These are phyloP conservation scores for Macrocentrus cingulum DNA, from an alignment of 1,140 invertebrate genomes.

Conservation along the genomic window DNA sequence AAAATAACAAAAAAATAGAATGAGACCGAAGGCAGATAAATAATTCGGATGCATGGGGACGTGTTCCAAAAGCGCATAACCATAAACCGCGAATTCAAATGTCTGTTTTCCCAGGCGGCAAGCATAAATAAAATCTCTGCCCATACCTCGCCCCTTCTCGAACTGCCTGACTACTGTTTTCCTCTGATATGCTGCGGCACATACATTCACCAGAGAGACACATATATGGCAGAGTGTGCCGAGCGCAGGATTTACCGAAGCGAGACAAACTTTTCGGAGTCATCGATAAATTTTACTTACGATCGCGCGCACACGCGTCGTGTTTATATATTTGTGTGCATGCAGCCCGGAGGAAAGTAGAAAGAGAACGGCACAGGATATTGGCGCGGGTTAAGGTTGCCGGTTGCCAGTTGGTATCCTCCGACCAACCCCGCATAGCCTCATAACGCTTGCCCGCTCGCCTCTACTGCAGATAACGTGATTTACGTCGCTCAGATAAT, in stretches of 20 bases:
- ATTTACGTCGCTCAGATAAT: slow-evolving; percentile 49
- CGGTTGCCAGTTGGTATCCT: slow-evolving; percentile 22
- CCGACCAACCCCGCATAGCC: not conserved
- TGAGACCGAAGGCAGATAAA: not conserved
- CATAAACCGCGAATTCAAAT: slow-evolving; percentile 23
- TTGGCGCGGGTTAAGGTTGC: slow-evolving; percentile 34
- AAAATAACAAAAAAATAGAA: too few species aligned
- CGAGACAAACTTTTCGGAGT: slow-evolving; percentile 23
- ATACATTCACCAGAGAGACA: too few species aligned
- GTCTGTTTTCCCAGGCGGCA: slow-evolving; percentile 9
- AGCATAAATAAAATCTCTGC: slow-evolving; percentile 15
- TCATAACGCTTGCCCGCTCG: slow-evolving; percentile 13
- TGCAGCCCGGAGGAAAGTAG: slow-evolving; percentile 1
- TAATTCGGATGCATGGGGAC: slow-evolving; percentile 1
- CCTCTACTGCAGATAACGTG: slow-evolving; percentile 43
- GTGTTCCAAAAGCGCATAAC: slow-evolving; percentile 19
- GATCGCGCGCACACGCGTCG: slow-evolving; percentile 11
- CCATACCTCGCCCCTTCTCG: not conserved
- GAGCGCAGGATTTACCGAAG: slow-evolving; percentile 1
- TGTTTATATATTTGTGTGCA: too few species aligned
- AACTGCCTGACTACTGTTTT: not conserved
- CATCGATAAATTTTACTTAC: slow-evolving; percentile 29
- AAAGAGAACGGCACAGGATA: slow-evolving; percentile 26
- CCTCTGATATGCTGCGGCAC: not conserved
- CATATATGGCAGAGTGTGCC: slow-evolving; percentile 9